Conservation (phyloP, 1,140 invertebrate species). For the Berghia stephanieae region DNA sequence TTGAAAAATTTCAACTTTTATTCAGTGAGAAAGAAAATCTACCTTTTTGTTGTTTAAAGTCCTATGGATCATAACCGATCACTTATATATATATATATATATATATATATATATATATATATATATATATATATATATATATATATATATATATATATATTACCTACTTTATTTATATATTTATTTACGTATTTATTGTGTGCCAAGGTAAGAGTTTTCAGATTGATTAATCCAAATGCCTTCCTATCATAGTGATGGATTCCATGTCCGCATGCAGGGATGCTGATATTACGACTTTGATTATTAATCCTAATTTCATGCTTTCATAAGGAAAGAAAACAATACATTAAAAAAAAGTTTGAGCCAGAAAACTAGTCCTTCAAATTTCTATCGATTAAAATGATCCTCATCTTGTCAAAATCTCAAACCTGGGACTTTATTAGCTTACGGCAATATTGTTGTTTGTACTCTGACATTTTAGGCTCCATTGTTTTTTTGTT, state of each 20-base stretch:
- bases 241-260: neutral
- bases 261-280: neutral
- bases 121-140: conserved; percentile 28
- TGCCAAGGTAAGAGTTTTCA: no score
- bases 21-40: neutral
- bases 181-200: neutral
- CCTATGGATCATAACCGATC: neutral
- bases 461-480: no score
- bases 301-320: neutral
- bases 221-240: neutral
- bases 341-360: neutral
- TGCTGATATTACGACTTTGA: neutral
- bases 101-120: conserved; percentile 28
- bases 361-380: neutral
- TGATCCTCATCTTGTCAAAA: no score
- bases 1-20: no score
- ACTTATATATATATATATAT: conserved; percentile 26
- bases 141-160: conserved; percentile 9
- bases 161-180: neutral
- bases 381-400: no score
- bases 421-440: no score
- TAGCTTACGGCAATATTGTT: no score
- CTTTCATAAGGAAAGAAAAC: neutral
- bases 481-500: no score
- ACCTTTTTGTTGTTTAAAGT: neutral